phyloP scores from a whole-genome alignment of 2,797 vertebrate species.

The Novumbra hubbsi region DNA sequence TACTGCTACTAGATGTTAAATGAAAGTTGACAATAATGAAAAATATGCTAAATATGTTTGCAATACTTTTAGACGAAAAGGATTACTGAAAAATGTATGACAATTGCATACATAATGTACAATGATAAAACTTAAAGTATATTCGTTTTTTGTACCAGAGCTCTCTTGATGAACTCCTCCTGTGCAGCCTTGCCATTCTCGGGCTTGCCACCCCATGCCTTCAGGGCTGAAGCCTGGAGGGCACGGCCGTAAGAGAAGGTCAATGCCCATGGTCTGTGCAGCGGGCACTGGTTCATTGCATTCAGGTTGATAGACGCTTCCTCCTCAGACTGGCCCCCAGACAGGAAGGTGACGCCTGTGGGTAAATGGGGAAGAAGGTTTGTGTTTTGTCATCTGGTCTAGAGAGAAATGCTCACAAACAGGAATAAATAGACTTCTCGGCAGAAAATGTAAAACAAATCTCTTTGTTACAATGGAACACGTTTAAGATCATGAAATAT shows the following conservation, averaged over 20 bases:
- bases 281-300: slow-evolving; percentile 86
- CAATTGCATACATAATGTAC: neutral
- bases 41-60: neutral
- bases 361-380: neutral
- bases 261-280: slow-evolving; percentile 85
- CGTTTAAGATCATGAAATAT: too few species aligned
- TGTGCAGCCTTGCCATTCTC: slow-evolving; percentile 87
- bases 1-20: neutral
- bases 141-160: slow-evolving; percentile 58
- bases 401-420: too few species aligned
- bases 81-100: too few species aligned
- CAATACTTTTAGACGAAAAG: neutral
- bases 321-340: slow-evolving; percentile 92
- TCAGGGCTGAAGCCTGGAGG: slow-evolving; percentile 89
- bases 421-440: too few species aligned
- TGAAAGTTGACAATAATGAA: neutral
- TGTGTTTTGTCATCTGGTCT: too few species aligned
- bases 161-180: slow-evolving; percentile 86
- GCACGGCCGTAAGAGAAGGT: slow-evolving; percentile 91
- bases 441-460: too few species aligned
- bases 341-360: slow-evolving; percentile 88
- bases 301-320: slow-evolving; percentile 89
- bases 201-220: slow-evolving; percentile 87
- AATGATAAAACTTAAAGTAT: neutral
- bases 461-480: too few species aligned